phyloP scores from a whole-genome alignment of 2,888 invertebrate species.

The Clivina fossor region DNA sequence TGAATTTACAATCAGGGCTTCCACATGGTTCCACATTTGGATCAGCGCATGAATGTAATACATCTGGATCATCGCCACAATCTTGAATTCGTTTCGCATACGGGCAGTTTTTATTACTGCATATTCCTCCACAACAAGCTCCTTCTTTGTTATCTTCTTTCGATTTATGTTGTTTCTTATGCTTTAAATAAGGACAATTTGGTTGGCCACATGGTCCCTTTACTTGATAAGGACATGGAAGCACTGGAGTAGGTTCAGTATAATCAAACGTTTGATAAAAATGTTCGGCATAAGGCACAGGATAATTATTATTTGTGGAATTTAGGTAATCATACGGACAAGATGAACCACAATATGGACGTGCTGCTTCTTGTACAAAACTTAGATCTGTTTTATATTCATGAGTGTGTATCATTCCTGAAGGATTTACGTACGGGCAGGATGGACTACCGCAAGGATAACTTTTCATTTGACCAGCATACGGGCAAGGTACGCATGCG shows the following conservation, averaged over 20 bases:
- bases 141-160: constrained; percentile 2
- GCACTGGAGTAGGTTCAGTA: constrained; percentile 2
- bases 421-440: constrained; percentile 25
- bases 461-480: constrained; percentile 4
- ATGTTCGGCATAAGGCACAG: constrained; percentile 5
- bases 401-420: constrained; percentile 23
- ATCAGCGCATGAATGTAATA: constrained; percentile 5
- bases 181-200: constrained; percentile 3
- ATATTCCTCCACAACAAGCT: background rate
- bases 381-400: constrained; percentile 14
- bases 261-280: constrained; percentile 16
- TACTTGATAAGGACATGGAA: constrained; percentile 12
- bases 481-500: constrained; percentile 10
- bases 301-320: constrained; percentile 7
- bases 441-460: constrained; percentile 24
- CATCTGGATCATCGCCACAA: background rate
- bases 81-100: background rate
- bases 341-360: constrained; percentile 25
- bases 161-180: background rate
- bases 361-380: constrained; percentile 23
- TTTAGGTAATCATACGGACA: constrained; percentile 22
- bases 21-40: constrained; percentile 12
- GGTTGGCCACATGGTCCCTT: constrained; percentile 4
- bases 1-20: constrained; percentile 10
- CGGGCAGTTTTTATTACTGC: background rate